Evolutionary conservation across 2,888 invertebrate species (phyloP), one percentile per base, ranked within the genome.

Genomic region (Drosophila prostipennis): DNA sequence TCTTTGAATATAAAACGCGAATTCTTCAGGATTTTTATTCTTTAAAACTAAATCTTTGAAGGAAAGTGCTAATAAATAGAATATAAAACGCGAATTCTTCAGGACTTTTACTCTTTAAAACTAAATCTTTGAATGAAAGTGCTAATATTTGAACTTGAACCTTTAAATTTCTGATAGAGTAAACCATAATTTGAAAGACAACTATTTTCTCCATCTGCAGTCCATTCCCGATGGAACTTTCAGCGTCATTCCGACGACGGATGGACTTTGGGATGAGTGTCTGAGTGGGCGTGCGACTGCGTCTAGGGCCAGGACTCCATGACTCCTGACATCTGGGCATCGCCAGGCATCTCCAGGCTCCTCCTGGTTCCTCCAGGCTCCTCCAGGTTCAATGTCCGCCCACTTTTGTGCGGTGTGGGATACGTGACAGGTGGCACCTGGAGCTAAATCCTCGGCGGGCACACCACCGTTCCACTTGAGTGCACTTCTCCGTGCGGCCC

Each of bases 381-480:
- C 52, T 32, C n/a, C n/a, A 39, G 51, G 69, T 69, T 70, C 69
- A 69, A 54, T 51, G 69, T 23, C 49, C 70, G 42, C 54, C 69
- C 70, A 51, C 53, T 54, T 37, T 46, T 46, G 46, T 46, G 46
- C 6, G 58, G 32, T 11, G 39, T 26, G 34, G 37, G 13, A 37
- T 65, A 65, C 65, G 65, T 63, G 65, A 65, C 52, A 65, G 63
- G 43, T 61, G 61, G 36, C 19, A 42, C 16, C 19, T 19, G 19
- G 42, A 42, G 19, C 42, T 23, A 13, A 26, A 40, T 19, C 29
- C 54, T 32, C 29, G 2, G 37, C 10, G 58, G 46, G 23, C 61
- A 26, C 26, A 26, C 34, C 59, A 54, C 57, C 43, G 51, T 81
- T 81, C 74, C 85, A 72, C 81, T 52, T 78, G 79, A 69, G 74